phyloP scores from a whole-genome alignment of 2,113 vertebrate species.

The Cololabis saira region DNA sequence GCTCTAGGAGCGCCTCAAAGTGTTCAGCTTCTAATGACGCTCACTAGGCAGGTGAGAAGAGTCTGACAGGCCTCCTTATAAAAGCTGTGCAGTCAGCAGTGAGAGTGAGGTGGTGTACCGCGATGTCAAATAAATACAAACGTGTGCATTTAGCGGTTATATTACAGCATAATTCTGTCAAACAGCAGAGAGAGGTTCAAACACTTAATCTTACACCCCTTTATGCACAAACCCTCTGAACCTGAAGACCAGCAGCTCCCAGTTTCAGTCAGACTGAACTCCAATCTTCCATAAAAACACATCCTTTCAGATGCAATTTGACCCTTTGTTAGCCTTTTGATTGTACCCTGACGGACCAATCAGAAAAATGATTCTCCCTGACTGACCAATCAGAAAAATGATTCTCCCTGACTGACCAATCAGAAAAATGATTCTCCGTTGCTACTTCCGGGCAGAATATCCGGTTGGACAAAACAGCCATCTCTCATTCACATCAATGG shows the following conservation, averaged over 20 bases:
- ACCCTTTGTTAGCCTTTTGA: no score
- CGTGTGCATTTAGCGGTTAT: neutral
- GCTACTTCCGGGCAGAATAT: no score
- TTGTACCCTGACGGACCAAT: no score
- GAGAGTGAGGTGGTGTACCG: no score
- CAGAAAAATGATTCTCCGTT: no score
- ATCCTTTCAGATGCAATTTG: no score
- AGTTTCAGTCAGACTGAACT: constrained; percentile 33
- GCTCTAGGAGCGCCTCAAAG: neutral
- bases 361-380: no score
- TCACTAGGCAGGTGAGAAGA: constrained; percentile 12
- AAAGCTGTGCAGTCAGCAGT: no score
- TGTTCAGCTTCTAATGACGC: constrained; percentile 2
- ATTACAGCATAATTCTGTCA: neutral
- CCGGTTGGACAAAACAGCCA: no score
- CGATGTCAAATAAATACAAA: neutral
- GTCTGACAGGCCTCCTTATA: constrained; percentile 7
- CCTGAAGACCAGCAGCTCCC: constrained; percentile 13
- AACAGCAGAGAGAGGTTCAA: neutral
- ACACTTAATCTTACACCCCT: neutral
- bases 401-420: no score
- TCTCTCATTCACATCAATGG: no score
- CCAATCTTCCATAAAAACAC: constrained; percentile 12
- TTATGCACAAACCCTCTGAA: neutral
- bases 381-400: no score